Evolutionary conservation across 2,888 invertebrate species (phyloP).

Genomic region (Gari tellinella): DNA sequence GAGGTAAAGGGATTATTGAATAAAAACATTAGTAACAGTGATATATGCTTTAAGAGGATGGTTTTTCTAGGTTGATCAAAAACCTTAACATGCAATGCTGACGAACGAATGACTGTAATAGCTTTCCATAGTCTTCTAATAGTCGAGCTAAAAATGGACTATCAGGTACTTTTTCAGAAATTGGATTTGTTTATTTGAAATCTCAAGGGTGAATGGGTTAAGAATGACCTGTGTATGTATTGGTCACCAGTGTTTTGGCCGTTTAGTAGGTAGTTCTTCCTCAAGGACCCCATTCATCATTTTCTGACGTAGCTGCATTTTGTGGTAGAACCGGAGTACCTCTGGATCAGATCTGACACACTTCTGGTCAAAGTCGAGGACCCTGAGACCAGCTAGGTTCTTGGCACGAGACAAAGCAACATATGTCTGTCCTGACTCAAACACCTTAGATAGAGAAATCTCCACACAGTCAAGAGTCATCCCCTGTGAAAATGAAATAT

Average conservation of each 20-base stretch:
- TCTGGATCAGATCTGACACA: conserved; percentile 95
- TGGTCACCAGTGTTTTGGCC: conserved; percentile 56
- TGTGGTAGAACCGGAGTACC: conserved; percentile 91
- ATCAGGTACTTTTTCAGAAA: no score
- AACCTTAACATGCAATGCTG: no score
- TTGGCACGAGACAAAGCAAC: conserved; percentile 97
- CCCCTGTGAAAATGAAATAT: conserved; percentile 89
- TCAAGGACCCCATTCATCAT: conserved; percentile 66
- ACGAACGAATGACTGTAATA: no score
- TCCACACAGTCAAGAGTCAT: conserved; percentile 97
- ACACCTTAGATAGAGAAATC: conserved; percentile 95
- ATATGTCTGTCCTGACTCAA: conserved; percentile 98
- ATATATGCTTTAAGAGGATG: no score
- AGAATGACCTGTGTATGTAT: no score
- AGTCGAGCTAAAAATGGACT: no score
- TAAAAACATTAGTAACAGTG: no score
- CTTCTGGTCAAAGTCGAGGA: conserved; percentile 93
- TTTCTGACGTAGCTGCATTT: conserved; percentile 69
- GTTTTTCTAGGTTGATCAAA: no score
- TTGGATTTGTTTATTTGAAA: no score
- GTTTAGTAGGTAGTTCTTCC: conserved; percentile 35
- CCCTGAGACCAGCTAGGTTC: conserved; percentile 92
- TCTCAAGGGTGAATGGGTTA: no score
- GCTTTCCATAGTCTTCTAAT: no score
- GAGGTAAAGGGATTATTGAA: no score